Base-by-base conservation (phyloP, 2,888 invertebrate species). In the Diabrotica balteata region DNA sequence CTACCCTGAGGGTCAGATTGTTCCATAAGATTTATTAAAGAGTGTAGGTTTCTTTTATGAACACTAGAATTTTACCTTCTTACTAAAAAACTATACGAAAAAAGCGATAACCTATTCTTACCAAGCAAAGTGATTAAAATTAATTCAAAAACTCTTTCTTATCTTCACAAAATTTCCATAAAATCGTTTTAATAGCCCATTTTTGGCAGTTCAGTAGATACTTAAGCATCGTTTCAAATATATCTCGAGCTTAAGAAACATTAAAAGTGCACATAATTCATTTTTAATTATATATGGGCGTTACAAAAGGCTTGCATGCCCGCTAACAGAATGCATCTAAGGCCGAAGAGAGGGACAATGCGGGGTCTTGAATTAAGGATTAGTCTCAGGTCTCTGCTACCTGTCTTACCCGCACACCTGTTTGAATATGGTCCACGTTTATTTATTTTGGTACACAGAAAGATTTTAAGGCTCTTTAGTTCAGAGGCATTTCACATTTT, bases 341-440 rank as follows among this genome's bases (percentile, higher is more conserved):
- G 17, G 66, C 58, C 32, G 45, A 42, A 46, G 45, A 55, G 55
- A 67, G 64, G 61, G 55, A 32, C 17, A 53, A 43, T 47, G 66
- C 59, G 58, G 62, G 47, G 9, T 54, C 43, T 22, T 47, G 66
- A 68, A 69, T 69, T 69, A 69, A 67, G 72, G 72, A 73, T 73
- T 73, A 75, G 75, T 73, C 70, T 66, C 72, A 68, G 68, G 69
- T 64, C 69, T 66, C 64, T 54, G 72, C 75, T 75, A 75, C 75
- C 75, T 75, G 73, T 74, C 71, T 75, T 75, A 75, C 75, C 67
- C 75, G 67, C 59, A 67, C 75, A 75, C 75, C 75, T 75, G 75
- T 75, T 72, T 67, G 69, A 51, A 68, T 67, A 63, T 55, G 59
- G 67, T 63, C 43, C 59, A 59, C 47, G 44, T 63, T 32, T 32